Percentiles rank a stretch among this genome's conserved stretches.
Conservation (phyloP, 2,113 vertebrate species). For the Dendropsophus ebraccatus region DNA sequence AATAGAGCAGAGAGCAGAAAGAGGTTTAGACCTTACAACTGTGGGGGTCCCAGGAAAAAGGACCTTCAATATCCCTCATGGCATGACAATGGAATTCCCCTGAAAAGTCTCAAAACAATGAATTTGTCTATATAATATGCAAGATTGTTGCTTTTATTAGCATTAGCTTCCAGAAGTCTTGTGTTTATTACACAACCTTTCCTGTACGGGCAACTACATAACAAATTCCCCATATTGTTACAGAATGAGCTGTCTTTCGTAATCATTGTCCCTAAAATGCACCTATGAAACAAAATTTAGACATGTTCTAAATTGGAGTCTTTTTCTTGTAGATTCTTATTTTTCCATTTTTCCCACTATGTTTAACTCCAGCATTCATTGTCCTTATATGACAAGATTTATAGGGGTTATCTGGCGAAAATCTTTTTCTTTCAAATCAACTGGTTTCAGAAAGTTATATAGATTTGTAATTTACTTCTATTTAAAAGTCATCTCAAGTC, state of each 20-base stretch:
- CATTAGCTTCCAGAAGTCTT: not conserved
- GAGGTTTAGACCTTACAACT: too few relatives aligned
- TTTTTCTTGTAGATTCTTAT: too few relatives aligned
- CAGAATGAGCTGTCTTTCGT: not conserved
- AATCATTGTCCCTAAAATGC: not conserved
- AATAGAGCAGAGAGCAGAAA: too few relatives aligned
- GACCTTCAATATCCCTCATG: not conserved
- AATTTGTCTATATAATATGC: not conserved
- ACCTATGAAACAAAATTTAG: not conserved
- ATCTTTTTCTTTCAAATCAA: too few relatives aligned
- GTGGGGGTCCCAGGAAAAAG: not conserved
- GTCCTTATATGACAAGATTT: too few relatives aligned
- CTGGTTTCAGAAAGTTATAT: too few relatives aligned
- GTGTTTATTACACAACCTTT: slow-evolving; percentile 7
- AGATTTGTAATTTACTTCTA: too few relatives aligned
- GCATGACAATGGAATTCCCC: not conserved
- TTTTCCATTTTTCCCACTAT: too few relatives aligned
- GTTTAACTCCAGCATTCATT: too few relatives aligned
- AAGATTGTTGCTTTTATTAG: not conserved
- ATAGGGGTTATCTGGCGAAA: too few relatives aligned
- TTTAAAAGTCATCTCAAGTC: too few relatives aligned
- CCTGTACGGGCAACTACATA: not conserved
- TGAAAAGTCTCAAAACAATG: not conserved
- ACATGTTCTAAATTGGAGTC: too few relatives aligned
- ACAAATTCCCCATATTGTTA: slow-evolving; percentile 11